Evolutionary conservation across 2,888 invertebrate genomes (phyloP).

Genomic region (Pinctada fucata): DNA sequence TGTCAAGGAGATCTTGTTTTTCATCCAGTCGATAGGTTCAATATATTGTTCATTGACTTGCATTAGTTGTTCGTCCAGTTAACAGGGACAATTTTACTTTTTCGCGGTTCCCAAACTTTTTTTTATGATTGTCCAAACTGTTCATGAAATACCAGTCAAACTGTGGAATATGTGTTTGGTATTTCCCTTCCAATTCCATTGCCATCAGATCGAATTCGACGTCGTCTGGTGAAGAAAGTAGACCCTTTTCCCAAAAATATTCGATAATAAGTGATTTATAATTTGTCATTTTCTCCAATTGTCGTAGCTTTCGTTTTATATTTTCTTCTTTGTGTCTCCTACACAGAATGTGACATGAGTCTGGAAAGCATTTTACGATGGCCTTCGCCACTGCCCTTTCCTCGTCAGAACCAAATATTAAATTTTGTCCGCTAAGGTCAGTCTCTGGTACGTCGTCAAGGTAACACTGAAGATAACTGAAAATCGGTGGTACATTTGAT

Average conservation of each 20-base stretch:
- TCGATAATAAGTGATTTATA: background rate
- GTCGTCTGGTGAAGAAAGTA: background rate
- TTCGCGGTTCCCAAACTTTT: constrained; percentile 1
- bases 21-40: constrained; percentile 5
- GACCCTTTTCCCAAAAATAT: background rate
- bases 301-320: no score
- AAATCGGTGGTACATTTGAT: no score
- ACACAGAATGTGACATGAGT: no score
- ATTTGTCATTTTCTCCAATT: no score
- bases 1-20: constrained; percentile 1
- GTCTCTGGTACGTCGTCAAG: no score
- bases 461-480: no score
- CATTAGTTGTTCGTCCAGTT: constrained; percentile 16
- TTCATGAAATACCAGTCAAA: constrained; percentile 1
- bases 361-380: no score
- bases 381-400: background rate
- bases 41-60: constrained; percentile 19
- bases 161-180: background rate
- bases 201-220: background rate
- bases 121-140: background rate
- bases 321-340: no score
- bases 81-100: background rate
- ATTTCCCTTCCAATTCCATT: background rate
- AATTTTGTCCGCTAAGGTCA: no score
- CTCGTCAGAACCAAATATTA: no score